A percentile compares a stretch with the other conserved stretches of the same genome.
These are phyloP conservation scores for Cantharis flavilabris DNA, from an alignment of 2,888 invertebrate genomes.

Conservation along the genomic window DNA sequence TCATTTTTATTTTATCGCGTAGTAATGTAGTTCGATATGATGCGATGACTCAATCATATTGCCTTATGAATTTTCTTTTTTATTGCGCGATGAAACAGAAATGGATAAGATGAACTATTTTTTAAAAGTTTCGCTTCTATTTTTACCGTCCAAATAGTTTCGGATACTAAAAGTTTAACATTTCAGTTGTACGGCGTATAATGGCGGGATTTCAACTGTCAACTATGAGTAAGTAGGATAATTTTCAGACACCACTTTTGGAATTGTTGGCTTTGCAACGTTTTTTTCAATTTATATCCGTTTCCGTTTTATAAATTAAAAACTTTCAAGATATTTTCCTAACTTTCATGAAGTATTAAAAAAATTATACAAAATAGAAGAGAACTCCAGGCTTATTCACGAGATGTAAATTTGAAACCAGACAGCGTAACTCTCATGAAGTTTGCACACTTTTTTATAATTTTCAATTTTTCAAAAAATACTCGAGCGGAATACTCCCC, in stretches of 20 bases:
- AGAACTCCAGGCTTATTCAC: no score
- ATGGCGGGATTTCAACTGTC: background rate
- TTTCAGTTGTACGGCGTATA: background rate
- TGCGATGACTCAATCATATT: background rate
- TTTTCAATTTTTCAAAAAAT: no score
- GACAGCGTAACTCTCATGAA: no score
- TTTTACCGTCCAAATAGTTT: background rate
- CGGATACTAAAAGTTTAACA: background rate
- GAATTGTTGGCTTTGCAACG: background rate
- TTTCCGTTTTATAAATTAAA: background rate
- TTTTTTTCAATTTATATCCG: background rate
- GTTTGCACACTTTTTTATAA: no score
- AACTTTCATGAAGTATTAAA: no score
- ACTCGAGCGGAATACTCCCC: no score
- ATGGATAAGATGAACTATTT: background rate
- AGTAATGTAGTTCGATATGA: background rate
- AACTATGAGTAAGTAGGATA: background rate
- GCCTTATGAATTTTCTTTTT: background rate
- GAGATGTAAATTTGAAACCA: no score
- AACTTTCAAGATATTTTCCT: background rate
- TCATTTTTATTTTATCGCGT: background rate
- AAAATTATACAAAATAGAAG: no score
- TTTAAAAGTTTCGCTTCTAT: background rate
- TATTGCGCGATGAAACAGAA: background rate
- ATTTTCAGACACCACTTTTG: background rate